Conservation (phyloP, 2,113 vertebrate species). For the Dasyprocta punctata region DNA sequence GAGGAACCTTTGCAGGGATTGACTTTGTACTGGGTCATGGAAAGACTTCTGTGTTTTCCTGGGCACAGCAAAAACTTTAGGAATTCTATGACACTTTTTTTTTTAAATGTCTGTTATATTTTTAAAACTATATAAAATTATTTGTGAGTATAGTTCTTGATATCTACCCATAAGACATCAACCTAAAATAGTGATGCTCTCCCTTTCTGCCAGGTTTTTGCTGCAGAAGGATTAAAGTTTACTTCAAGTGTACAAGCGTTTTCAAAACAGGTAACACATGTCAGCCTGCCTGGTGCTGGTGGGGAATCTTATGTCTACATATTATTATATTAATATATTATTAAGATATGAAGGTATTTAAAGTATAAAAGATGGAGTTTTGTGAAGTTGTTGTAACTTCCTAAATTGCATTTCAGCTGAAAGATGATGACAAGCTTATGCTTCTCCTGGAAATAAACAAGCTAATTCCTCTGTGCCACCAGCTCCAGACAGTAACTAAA, state of each 20-base stretch:
- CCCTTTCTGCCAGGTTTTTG: conserved; percentile 90
- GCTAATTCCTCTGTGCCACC: conserved; percentile 91
- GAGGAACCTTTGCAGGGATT: background rate
- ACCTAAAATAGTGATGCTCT: conserved; percentile 47
- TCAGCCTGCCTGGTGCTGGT: background rate
- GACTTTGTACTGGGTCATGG: background rate
- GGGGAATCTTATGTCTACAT: background rate
- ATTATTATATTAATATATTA: background rate
- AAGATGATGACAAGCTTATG: conserved; percentile 91
- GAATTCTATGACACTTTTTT: background rate
- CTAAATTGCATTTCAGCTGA: conserved; percentile 87
- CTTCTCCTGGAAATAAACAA: conserved; percentile 95
- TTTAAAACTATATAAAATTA: background rate
- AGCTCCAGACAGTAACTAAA: conserved; percentile 93
- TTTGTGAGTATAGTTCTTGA: background rate
- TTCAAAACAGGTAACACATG: conserved; percentile 91
- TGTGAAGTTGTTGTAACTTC: conserved; percentile 51
- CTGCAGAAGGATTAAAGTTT: conserved; percentile 94
- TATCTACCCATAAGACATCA: background rate
- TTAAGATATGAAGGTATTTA: background rate
- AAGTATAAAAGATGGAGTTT: conserved; percentile 10
- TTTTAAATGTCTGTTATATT: background rate
- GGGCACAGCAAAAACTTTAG: background rate
- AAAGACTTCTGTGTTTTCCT: conserved; percentile 7
- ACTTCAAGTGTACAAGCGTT: conserved; percentile 91